Evolutionary conservation across 1,140 invertebrate species (phyloP), one percentile per base, ranked within the genome.

Genomic region (Ericerus pela): DNA sequence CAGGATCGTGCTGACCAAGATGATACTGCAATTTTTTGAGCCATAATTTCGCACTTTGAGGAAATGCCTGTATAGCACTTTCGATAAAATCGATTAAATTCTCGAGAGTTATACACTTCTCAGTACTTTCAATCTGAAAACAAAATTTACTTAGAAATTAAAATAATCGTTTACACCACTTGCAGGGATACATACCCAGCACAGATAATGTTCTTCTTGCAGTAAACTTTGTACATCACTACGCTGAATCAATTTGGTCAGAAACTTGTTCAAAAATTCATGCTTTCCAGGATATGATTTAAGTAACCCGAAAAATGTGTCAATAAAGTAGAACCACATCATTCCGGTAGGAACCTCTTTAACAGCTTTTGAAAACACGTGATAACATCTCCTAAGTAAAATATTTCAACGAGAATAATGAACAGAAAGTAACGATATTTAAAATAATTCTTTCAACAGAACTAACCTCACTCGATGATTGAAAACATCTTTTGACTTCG

Each of bases 361-460:
- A 10, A 47, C 41, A 10, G 41, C 41, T 47, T 47, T 47, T 47
- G 26, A 47, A 47, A 47, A 47, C 26, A 47, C 26, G 14, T 47
- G 41, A 16, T 8, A 47, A 47, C 41, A 47, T 5, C 41, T 8
- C 41, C 41, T 47, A n/a, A 10, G 30, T 8, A 47, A 47, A 47
- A 47, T 14, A 47, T 5, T 47, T 38, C 20, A 6, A 38, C n/a
- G n/a, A n/a, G n/a, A n/a, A n/a, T n/a, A n/a, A n/a, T n/a, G n/a
- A n/a, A n/a, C n/a, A n/a, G n/a, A n/a, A n/a, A n/a, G n/a, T n/a
- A n/a, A n/a, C n/a, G n/a, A n/a, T n/a, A n/a, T n/a, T n/a, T n/a
- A n/a, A n/a, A n/a, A n/a, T n/a, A n/a, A n/a, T n/a, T n/a, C n/a
- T n/a, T n/a, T n/a, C n/a, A n/a, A n/a, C n/a, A n/a, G n/a, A n/a